Evolutionary conservation across 1,140 invertebrate genomes (phyloP).

Genomic region (Drosophila chauvacae): DNA sequence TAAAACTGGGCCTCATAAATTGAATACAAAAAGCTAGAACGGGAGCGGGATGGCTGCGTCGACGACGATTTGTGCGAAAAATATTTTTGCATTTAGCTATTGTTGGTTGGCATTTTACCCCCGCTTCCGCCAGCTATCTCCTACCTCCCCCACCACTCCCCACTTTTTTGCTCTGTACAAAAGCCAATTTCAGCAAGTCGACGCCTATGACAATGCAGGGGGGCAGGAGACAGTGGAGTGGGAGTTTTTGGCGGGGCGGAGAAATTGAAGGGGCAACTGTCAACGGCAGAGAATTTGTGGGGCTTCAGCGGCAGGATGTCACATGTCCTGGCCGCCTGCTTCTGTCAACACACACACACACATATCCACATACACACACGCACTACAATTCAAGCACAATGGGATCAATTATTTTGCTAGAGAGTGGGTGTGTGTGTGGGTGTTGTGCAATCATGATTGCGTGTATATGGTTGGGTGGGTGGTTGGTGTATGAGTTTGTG

Average conservation of each 20-base stretch:
- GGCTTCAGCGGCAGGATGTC: conserved; percentile 54
- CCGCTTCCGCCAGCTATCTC: not conserved
- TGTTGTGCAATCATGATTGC: conserved; percentile 66
- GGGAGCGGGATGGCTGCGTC: conserved; percentile 18
- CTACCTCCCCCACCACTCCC: not conserved
- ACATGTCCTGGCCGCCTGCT: conserved; percentile 57
- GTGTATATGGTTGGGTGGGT: not conserved
- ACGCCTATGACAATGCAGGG: conserved; percentile 54
- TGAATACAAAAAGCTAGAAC: conserved; percentile 49
- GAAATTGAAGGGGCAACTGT: conserved; percentile 41
- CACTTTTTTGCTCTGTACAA: conserved; percentile 14
- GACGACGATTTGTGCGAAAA: conserved; percentile 35
- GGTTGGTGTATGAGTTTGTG: not conserved
- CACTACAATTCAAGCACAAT: conserved; percentile 76
- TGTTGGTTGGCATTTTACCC: conserved; percentile 19
- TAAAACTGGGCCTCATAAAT: conserved; percentile 42
- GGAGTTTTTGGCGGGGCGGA: conserved; percentile 4
- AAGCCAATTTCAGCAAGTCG: conserved; percentile 61
- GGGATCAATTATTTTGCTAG: conserved; percentile 76
- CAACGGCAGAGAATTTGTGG: conserved; percentile 64
- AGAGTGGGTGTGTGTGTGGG: conserved; percentile 8
- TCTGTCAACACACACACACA: conserved; percentile 64
- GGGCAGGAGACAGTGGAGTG: not conserved
- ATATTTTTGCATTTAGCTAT: conserved; percentile 56
- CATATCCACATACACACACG: not conserved